phyloP scores from a whole-genome alignment of 2,888 invertebrate genomes.

The Lycocerus yunnanus region DNA sequence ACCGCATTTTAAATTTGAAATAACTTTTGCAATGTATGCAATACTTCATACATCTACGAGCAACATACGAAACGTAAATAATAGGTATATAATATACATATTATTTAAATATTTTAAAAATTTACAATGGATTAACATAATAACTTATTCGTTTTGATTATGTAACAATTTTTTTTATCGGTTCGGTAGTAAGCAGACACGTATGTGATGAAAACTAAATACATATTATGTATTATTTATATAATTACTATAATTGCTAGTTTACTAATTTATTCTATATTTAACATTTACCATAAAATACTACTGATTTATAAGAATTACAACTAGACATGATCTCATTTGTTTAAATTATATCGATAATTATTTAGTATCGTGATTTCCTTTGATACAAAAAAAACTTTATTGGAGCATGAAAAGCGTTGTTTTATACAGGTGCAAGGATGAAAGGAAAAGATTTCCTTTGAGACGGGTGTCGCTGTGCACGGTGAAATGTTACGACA shows the following conservation, averaged over 20 bases:
- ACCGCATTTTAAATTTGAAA: neutral
- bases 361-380: neutral
- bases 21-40: neutral
- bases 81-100: neutral
- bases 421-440: neutral
- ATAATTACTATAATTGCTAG: neutral
- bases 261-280: neutral
- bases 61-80: neutral
- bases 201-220: neutral
- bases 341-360: neutral
- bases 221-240: no score
- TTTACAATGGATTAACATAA: neutral
- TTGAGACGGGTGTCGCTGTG: neutral
- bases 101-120: neutral
- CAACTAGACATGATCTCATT: neutral
- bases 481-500: neutral
- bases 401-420: neutral
- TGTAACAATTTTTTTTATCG: neutral
- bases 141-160: neutral
- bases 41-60: neutral
- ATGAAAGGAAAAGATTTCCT: neutral
- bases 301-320: neutral
- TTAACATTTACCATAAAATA: neutral
- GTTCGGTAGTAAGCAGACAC: neutral
- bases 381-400: neutral